Evolutionary conservation across 2,113 vertebrate species (phyloP).

Genomic region (Podarcis cretensis): DNA sequence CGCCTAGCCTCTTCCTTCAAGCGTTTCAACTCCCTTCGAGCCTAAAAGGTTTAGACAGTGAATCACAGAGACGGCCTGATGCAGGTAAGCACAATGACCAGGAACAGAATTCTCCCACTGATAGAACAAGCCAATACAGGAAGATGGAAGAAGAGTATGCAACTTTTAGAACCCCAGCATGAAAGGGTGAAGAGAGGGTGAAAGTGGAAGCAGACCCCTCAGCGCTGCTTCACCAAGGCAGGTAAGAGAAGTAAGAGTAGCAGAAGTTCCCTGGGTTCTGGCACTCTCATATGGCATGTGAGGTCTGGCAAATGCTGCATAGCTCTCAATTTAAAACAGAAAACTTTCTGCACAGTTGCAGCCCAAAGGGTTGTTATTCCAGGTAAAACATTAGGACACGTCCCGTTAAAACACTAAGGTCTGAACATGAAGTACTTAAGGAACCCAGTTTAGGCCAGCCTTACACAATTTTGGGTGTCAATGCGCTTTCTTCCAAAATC

Average conservation of each 20-base stretch:
- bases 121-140: constrained; percentile 32
- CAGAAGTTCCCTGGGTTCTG: not conserved
- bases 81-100: constrained; percentile 71
- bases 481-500: not conserved
- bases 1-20: constrained; percentile 98
- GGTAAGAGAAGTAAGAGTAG: not conserved
- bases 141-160: constrained; percentile 26
- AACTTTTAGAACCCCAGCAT: not conserved
- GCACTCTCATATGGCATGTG: not conserved
- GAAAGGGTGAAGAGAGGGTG: not conserved
- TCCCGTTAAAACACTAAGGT: not conserved
- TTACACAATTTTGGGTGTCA: not conserved
- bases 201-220: not conserved
- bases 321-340: not conserved
- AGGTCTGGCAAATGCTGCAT: too few species aligned
- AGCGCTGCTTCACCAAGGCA: not conserved
- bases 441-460: not conserved
- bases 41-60: constrained; percentile 88
- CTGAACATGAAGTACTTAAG: not conserved
- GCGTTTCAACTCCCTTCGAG: constrained; percentile 96
- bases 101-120: constrained; percentile 59
- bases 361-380: accelerated
- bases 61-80: constrained; percentile 78
- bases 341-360: not conserved
- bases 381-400: constrained; percentile 7